Evolutionary conservation across 2,797 vertebrate species (phyloP).

Genomic region (Alca torda): DNA sequence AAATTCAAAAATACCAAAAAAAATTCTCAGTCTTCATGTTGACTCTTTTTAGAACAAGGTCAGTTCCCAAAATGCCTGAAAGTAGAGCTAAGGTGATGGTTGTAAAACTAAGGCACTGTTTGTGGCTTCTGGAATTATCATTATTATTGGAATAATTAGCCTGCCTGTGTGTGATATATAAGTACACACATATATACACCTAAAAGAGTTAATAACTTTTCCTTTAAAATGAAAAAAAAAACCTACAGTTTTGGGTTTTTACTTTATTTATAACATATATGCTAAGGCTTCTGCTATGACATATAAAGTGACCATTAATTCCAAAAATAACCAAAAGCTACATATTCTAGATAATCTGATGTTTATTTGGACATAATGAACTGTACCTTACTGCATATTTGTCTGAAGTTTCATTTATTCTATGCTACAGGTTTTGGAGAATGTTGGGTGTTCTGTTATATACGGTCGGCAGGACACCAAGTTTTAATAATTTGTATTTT

Average conservation of each 20-base stretch:
- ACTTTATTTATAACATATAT: neutral
- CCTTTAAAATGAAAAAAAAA: neutral
- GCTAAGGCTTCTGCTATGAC: neutral
- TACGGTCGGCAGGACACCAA: neutral
- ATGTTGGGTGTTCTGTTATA: neutral
- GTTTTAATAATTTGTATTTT: neutral
- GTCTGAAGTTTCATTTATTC: neutral
- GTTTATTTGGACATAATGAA: neutral
- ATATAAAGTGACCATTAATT: neutral
- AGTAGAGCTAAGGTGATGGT: neutral
- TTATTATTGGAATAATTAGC: neutral
- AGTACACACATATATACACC: neutral
- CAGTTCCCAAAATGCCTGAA: neutral
- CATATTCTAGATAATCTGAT: neutral
- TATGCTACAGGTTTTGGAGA: neutral
- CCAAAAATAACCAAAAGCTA: neutral
- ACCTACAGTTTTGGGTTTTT: accelerated
- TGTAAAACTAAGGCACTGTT: neutral
- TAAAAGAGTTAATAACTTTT: neutral
- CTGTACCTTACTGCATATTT: neutral
- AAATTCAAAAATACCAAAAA: neutral
- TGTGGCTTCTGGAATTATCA: neutral
- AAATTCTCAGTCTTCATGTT: neutral
- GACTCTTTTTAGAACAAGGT: neutral
- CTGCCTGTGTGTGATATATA: neutral